A percentile compares a stretch with the other conserved stretches of the same genome.
These are phyloP conservation scores for Bilobella aurantiaca DNA, from an alignment of 1,140 invertebrate species.

Conservation along the genomic window DNA sequence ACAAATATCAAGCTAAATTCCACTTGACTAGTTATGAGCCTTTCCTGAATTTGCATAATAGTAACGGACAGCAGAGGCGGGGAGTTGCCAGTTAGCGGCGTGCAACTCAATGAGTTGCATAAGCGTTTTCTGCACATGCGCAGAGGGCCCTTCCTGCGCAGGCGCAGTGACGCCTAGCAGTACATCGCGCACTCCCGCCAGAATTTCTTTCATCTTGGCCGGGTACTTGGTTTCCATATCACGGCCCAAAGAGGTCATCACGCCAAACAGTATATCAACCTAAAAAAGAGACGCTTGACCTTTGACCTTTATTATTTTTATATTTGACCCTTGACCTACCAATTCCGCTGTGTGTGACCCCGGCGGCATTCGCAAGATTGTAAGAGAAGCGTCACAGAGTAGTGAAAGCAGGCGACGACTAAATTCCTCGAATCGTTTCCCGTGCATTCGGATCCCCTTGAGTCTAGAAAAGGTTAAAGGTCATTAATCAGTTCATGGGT, in stretches of 20 bases:
- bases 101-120: conserved; percentile 78
- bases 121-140: conserved; percentile 56
- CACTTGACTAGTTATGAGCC: too few relatives aligned
- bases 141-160: conserved; percentile 27
- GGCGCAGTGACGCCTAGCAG: conserved; percentile 60
- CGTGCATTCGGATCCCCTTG: conserved; percentile 61
- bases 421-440: conserved; percentile 55
- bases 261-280: conserved; percentile 77
- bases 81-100: conserved; percentile 76
- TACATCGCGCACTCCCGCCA: conserved; percentile 67
- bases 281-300: conserved; percentile 38
- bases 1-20: too few relatives aligned
- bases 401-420: conserved; percentile 63
- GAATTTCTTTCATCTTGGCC: conserved; percentile 60
- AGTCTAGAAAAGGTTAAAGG: too few relatives aligned
- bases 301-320: conserved; percentile 12
- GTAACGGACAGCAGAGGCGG: conserved; percentile 74
- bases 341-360: conserved; percentile 61
- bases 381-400: conserved; percentile 70
- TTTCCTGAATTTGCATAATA: too few relatives aligned
- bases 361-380: conserved; percentile 60
- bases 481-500: too few relatives aligned
- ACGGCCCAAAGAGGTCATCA: conserved; percentile 70
- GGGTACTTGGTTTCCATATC: conserved; percentile 72
- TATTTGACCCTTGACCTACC: conserved; percentile 42